Evolutionary conservation across 2,888 invertebrate genomes (phyloP).

Genomic region (Nomada lathburiana): DNA sequence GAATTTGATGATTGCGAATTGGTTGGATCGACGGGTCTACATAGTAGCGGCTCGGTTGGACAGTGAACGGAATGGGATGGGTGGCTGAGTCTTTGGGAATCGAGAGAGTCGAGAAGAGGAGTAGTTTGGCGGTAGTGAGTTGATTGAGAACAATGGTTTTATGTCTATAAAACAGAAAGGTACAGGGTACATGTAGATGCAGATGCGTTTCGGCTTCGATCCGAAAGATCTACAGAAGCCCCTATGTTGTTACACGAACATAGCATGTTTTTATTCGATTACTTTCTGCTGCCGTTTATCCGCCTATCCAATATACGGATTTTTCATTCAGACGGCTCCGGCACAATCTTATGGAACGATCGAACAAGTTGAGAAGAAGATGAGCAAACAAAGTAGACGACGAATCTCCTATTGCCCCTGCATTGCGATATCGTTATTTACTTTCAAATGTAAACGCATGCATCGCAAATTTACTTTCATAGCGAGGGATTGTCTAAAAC

Average conservation of each 20-base stretch:
- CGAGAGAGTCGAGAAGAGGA: too few species aligned
- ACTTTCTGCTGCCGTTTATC: slow-evolving; percentile 23
- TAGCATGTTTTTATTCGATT: slow-evolving; percentile 39
- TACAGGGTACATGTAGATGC: too few species aligned
- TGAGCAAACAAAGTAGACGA: not conserved
- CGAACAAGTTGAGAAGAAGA: slow-evolving; percentile 6
- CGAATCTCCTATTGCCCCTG: not conserved
- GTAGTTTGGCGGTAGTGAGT: too few species aligned
- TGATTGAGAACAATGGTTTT: too few species aligned
- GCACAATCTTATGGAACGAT: slow-evolving; percentile 3
- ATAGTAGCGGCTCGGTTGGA: too few species aligned
- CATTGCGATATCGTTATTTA: not conserved
- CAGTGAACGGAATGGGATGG: not conserved
- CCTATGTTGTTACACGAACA: not conserved
- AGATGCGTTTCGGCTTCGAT: not conserved
- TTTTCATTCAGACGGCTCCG: slow-evolving; percentile 13
- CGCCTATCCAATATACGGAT: slow-evolving; percentile 26
- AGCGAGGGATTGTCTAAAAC: too few species aligned
- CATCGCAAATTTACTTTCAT: too few species aligned
- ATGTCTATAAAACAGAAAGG: not conserved
- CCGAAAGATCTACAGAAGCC: not conserved
- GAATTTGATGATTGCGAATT: not conserved
- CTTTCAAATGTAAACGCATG: too few species aligned
- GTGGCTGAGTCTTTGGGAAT: not conserved
- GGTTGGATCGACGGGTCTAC: not conserved